Evolutionary conservation across 1,140 invertebrate genomes (phyloP), one percentile per base, ranked within the genome.

Genomic region (Drosophila watanabei): DNA sequence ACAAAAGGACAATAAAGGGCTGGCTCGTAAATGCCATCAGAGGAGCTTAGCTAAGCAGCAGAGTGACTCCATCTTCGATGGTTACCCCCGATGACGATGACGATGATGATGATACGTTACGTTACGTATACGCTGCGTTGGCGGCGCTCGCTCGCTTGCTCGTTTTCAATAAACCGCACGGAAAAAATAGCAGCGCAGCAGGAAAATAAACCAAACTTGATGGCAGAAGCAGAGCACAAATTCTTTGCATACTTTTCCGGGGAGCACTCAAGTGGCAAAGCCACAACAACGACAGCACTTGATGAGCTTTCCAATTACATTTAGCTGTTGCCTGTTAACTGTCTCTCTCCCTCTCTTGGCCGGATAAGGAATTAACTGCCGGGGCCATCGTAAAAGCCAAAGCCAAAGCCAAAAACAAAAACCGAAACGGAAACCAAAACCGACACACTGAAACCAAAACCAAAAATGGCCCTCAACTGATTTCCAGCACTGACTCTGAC

Each of bases 301-400:
- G 82, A 85, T 85, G 78, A 85, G 82, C 78, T 84, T 85, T 84
- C 81, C 81, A 85, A 85, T 85, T 85, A 85, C 82, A 85, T 85
- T 85, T 84, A 84, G 76, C 76, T 46, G 61, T 65, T 72, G 33
- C 63, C 75, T 83, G 81, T 84, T 81, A 68, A 76, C 81, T 65
- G 43, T 79, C 62, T 63, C 33, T 48, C 28, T 16, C 49, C 4
- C 28, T 13, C 16, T 41, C 51, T 49, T 52, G 60, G 65, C 79
- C 39, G 49, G 79, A 69, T 78, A 82, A 84, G 81, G 65, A 80
- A 84, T 84, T 84, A 84, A 84, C 81, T 84, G 72, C 54, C 45
- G 66, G 39, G 54, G 54, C 54, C 51, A 65, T 84, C 81, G 76
- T 83, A 79, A 83, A 83, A 80, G 48, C 46, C 51, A 49, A 59